Conservation (phyloP, 1,140 invertebrate genomes). For the Pogonomyrmex barbatus region DNA sequence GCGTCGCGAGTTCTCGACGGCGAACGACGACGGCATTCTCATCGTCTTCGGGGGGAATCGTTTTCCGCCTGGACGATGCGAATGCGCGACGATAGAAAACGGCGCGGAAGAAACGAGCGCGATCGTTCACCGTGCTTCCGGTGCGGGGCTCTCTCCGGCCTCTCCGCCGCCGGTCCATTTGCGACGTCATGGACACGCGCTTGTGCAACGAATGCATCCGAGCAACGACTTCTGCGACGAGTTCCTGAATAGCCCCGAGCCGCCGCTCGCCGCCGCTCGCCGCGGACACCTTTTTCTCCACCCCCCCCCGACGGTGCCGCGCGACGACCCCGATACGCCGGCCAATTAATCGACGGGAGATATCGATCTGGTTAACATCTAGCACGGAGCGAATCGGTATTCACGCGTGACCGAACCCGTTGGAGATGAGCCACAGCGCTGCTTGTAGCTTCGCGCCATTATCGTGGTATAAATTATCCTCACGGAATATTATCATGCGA, state of each 20-base stretch:
- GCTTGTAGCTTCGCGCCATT: neutral
- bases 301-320: neutral
- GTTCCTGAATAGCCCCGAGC: neutral
- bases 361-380: slow-evolving; percentile 55
- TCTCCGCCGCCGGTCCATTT: slow-evolving; percentile 49
- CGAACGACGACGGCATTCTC: neutral
- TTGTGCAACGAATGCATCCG: neutral
- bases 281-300: slow-evolving; percentile 12
- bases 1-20: slow-evolving; percentile 21
- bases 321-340: slow-evolving; percentile 6
- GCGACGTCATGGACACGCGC: slow-evolving; percentile 18
- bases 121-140: slow-evolving; percentile 43
- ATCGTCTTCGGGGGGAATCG: slow-evolving; percentile 6
- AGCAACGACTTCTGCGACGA: neutral
- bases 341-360: slow-evolving; percentile 54
- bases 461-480: neutral
- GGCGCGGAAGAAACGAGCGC: slow-evolving; percentile 13
- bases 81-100: slow-evolving; percentile 24
- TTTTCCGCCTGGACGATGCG: slow-evolving; percentile 35
- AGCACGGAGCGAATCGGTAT: slow-evolving; percentile 49
- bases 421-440: neutral
- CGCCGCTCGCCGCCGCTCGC: neutral
- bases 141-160: neutral
- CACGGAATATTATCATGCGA: slow-evolving; percentile 25
- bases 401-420: slow-evolving; percentile 23